phyloP scores from a whole-genome alignment of 2,888 invertebrate species.

The Tromatobia lineatoria region DNA sequence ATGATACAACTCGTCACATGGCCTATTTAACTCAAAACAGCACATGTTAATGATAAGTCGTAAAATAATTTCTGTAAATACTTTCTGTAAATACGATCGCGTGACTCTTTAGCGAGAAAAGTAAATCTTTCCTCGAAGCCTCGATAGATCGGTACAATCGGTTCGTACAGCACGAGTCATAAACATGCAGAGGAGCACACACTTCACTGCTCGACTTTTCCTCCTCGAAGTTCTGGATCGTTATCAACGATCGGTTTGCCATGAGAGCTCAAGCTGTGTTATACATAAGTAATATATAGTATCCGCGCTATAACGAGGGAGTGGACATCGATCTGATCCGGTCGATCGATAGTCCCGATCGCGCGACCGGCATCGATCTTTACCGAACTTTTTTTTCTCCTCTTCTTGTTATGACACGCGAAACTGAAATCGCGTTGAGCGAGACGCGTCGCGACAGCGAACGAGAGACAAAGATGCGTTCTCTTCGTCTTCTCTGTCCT shows the following conservation, averaged over 20 bases:
- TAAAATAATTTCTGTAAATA: background rate
- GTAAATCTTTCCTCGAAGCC: background rate
- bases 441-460: conserved; percentile 38
- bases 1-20: background rate
- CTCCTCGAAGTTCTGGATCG: conserved; percentile 27
- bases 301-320: conserved; percentile 13
- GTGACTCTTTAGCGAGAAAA: conserved; percentile 3
- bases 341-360: conserved; percentile 37
- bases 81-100: background rate
- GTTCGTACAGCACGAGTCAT: conserved; percentile 3
- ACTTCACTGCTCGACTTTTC: conserved; percentile 19
- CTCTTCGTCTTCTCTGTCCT: conserved; percentile 27
- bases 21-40: background rate
- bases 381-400: conserved; percentile 11
- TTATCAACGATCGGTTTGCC: conserved; percentile 15
- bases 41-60: background rate
- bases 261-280: conserved; percentile 17
- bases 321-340: conserved; percentile 34
- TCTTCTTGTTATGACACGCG: conserved; percentile 56
- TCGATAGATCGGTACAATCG: background rate
- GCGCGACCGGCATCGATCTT: conserved; percentile 32
- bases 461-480: conserved; percentile 26
- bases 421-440: conserved; percentile 56
- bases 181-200: conserved; percentile 4
- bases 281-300: conserved; percentile 20